Base-by-base conservation (phyloP, 2,113 vertebrate genomes). In the Hepsetus odoe region DNA sequence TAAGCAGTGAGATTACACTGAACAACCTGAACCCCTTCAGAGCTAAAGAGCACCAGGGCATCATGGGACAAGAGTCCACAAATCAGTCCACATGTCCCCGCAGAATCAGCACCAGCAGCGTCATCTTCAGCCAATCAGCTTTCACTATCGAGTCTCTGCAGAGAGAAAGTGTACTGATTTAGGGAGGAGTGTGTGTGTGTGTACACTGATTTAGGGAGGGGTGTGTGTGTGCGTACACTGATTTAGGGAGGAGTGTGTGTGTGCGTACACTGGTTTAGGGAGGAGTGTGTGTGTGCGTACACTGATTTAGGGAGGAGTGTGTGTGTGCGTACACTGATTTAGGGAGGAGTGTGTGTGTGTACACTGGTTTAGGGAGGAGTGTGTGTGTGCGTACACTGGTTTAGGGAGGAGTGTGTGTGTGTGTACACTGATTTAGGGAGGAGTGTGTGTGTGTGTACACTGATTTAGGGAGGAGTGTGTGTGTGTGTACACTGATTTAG, bases 231-330 rank as follows among this genome's bases (percentile, higher is more conserved):
- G 28, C 2, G 12, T 18, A 6, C 3, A 65, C 77, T 83, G n/a
- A n/a, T n/a, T n/a, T n/a, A n/a, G n/a, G n/a, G n/a, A n/a, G n/a
- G 61, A n/a, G 61, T 35, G 20, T 1, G 18, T 20, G 5, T 33
- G 33, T 64, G 28, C 2, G 12, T 18, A 6, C 3, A 65, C 77
- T 83, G n/a, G n/a, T n/a, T n/a, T n/a, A n/a, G n/a, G n/a, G n/a
- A n/a, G n/a, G 61, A n/a, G 61, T 35, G 20, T 1, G 18, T 20
- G 5, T 33, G 33, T 64, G 28, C 2, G 12, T 18, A 6, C 3
- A 65, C 77, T 83, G n/a, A n/a, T n/a, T n/a, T n/a, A n/a, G n/a
- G n/a, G n/a, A n/a, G n/a, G 61, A n/a, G 61, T 35, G 20, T 1
- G 18, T 20, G 5, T 33, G 33, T 64, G 28, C 2, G 12, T 18